Evolutionary conservation across 2,888 invertebrate species (phyloP).

Genomic region (Rotaria magnacalcarata): DNA sequence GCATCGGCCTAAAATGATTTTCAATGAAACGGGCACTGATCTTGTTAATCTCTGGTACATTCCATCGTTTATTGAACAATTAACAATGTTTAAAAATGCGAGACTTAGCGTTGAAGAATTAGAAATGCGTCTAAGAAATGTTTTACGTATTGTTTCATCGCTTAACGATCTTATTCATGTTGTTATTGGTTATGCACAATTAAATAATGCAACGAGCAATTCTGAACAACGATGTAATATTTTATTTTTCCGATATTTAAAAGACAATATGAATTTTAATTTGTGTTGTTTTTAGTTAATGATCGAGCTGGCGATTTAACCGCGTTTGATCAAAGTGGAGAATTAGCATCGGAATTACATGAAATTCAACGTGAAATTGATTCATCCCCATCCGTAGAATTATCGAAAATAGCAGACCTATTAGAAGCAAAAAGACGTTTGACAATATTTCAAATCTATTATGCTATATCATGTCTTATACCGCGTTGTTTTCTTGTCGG

Average conservation of each 20-base stretch:
- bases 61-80: constrained; percentile 55
- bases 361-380: constrained; percentile 58
- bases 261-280: too few species aligned
- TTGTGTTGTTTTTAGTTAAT: neutral
- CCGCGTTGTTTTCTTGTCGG: constrained; percentile 57
- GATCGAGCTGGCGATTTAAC: constrained; percentile 31
- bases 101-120: neutral
- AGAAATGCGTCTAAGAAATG: neutral
- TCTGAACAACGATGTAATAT: constrained; percentile 52
- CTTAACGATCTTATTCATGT: constrained; percentile 45
- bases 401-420: constrained; percentile 51
- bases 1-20: constrained; percentile 25
- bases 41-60: constrained; percentile 57
- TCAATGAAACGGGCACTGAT: constrained; percentile 37
- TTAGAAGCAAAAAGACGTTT: constrained; percentile 54
- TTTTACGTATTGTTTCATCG: constrained; percentile 38
- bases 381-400: constrained; percentile 48
- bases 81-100: constrained; percentile 52
- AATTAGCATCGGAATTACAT: constrained; percentile 53
- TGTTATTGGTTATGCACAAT: constrained; percentile 38
- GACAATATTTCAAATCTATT: constrained; percentile 58
- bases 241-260: too few species aligned
- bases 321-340: constrained; percentile 39
- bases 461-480: constrained; percentile 55
- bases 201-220: constrained; percentile 49